These are phyloP conservation scores for Salvelinus fontinalis DNA, from an alignment of 2,113 vertebrate species.

Conservation along the genomic window DNA sequence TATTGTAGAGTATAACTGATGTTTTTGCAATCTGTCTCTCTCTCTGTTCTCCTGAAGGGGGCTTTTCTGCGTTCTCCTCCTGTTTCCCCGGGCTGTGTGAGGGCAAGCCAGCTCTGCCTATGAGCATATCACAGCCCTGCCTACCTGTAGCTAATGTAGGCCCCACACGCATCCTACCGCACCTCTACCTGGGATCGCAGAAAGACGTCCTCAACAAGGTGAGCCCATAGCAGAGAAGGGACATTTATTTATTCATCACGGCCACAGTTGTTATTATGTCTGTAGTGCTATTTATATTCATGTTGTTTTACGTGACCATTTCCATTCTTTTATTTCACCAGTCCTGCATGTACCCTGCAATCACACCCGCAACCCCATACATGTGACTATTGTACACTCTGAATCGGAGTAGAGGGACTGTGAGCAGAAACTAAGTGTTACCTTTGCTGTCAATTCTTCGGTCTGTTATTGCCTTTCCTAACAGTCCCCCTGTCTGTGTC, in stretches of 20 bases:
- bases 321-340: no score
- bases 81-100: constrained; percentile 94
- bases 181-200: constrained; percentile 97
- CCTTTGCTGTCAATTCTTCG: no score
- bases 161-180: constrained; percentile 92
- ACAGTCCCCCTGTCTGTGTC: background rate
- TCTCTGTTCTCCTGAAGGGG: constrained; percentile 75
- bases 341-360: no score
- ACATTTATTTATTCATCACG: no score
- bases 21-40: background rate
- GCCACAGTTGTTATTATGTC: no score
- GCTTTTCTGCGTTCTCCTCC: constrained; percentile 95
- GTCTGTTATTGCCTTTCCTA: background rate
- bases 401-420: no score
- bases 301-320: no score
- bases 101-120: constrained; percentile 90
- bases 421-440: background rate
- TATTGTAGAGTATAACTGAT: background rate
- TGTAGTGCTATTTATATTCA: no score
- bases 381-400: no score
- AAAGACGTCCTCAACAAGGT: constrained; percentile 98
- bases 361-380: no score
- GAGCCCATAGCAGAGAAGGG: constrained; percentile 2
- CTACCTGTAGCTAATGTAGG: constrained; percentile 90
- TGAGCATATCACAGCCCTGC: constrained; percentile 97